Evolutionary conservation across 2,113 vertebrate genomes (phyloP), one percentile per base, ranked within the genome.

Genomic region (Cathartes aura): DNA sequence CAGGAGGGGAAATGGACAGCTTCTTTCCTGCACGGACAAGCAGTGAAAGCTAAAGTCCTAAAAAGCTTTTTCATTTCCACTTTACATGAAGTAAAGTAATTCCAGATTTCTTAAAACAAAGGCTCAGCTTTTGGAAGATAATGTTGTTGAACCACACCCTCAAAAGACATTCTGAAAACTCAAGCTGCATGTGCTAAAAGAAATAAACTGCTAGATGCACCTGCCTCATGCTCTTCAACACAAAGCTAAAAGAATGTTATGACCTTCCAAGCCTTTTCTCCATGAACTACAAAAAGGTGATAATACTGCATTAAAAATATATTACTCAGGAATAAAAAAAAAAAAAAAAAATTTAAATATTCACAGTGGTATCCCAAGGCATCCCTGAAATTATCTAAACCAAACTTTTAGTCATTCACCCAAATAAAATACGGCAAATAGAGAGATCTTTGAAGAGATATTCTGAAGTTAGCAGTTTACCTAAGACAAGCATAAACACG

Each of bases 41-140:
- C 11, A 32, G 12, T 1, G 1, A 82, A 29, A 70, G 45, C 22
- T 32, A 62, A 90, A 87, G 89, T 38, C 79, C 62, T 72, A 43
- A 87, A 85, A 72, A 19, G 13, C 24, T 72, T 43, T n/a, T 89
- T 72, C 36, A 56, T 56, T 90, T 55, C 43, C 38, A 78, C 38
- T 92, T 80, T 18, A 80, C 27, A 60, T 13, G 10, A 72, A 85
- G 16, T 29, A 81, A 86, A 94, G 19, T 40, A 71, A 90, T 83
- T 76, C 74, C 90, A 85, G 55, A 91, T 42, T 90, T 96, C 62
- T 75, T 43, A 43, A 89, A 75, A 74, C 87, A 82, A 79, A 90
- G 62, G 29, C 71, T 70, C 22, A 88, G 50, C 45, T 83, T 88
- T 92, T 62, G 83, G 85, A 76, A 81, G 82, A 94, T 71, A 22